Evolutionary conservation across 2,888 invertebrate genomes (phyloP), one percentile per base, ranked within the genome.

Genomic region (Nezara viridula): DNA sequence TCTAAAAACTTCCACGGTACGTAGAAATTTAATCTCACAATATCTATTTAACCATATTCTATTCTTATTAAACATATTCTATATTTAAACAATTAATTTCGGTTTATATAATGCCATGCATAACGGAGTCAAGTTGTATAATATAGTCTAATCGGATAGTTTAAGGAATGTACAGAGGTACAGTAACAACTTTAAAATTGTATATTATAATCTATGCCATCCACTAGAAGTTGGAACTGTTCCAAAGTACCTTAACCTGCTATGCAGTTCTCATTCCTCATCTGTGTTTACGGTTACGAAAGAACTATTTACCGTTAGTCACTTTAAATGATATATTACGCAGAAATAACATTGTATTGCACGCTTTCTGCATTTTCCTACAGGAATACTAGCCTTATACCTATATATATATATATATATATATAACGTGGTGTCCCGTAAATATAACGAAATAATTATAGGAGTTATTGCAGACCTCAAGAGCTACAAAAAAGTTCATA

Each of bases 221-320:
- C 19, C 32, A 37, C 66, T 73, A 19, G 66, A 7, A 7, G 7
- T 21, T 73, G 66, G 66, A 73, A 73, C 37, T 21, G 6, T 73
- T 73, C 66, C 66, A 73, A 73, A 73, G 66, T 37, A 73, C 32
- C 37, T 32, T 73, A 73, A 73, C 66, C 19, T 73, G 19, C 66
- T 37, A 73, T 73, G 66, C 66, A 37, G 66, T 73, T 73, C 66
- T 73, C 66, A 24, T 73, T 73, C 32, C 37, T 73, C 37, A 73
- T 7, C 37, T 21, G 19, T 73, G 37, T 73, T 73, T 73, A 73
- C 66, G 32, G 21, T 73, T 73, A 27, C 60, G 27, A 60, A 60
- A 60, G 27, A 60, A 60, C 27, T 27, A 60, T 60, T 60, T 60
- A 73, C 66, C 32, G 66, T 37, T 73, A 73, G 16, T 6, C 32